phyloP scores from a whole-genome alignment of 2,113 vertebrate species.

The Poecile atricapillus region DNA sequence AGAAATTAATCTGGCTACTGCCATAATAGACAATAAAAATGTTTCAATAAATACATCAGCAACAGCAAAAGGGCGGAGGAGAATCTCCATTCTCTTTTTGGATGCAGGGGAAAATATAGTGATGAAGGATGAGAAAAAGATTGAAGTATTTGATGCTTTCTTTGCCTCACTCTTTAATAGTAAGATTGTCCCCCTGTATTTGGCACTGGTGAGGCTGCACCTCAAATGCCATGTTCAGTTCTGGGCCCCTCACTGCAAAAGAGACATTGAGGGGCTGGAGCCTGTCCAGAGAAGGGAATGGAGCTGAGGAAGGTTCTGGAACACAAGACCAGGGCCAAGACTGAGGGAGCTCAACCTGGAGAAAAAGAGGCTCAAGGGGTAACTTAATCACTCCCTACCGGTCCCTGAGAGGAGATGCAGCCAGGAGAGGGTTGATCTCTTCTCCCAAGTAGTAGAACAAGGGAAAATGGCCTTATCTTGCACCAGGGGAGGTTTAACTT shows the following conservation, averaged over 20 bases:
- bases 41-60: not conserved
- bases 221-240: not conserved
- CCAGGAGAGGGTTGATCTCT: not conserved
- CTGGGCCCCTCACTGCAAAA: not conserved
- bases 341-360: not conserved
- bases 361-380: not conserved
- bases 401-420: not conserved
- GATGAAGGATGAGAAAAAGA: not conserved
- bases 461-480: not conserved
- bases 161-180: not conserved
- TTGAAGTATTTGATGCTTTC: not conserved
- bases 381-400: too few relatives aligned
- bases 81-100: not conserved
- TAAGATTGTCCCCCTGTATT: not conserved
- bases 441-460: not conserved
- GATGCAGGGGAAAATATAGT: not conserved
- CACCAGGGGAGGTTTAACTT: not conserved
- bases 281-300: not conserved
- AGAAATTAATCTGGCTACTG: not conserved
- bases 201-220: fast-evolving
- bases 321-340: not conserved
- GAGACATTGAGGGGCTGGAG: not conserved
- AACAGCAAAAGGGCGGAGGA: not conserved
- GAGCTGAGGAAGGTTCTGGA: not conserved
- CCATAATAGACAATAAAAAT: not conserved